Percentiles rank a stretch among this genome's conserved stretches.
These are phyloP conservation scores for Diplodus puntazzo DNA, from an alignment of 2,797 vertebrate genomes.

Conservation along the genomic window DNA sequence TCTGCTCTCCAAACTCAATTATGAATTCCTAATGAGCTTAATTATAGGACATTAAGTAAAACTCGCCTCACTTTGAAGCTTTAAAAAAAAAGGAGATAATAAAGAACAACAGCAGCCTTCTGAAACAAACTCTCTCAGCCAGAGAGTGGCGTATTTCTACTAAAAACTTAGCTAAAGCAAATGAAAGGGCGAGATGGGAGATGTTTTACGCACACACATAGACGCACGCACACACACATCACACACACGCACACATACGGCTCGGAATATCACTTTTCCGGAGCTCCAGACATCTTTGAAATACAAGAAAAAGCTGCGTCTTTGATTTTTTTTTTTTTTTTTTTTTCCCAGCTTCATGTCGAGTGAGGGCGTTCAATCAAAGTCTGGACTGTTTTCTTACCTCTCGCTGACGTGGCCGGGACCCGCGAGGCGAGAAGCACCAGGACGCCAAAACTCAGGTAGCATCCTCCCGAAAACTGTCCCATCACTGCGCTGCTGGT, in stretches of 20 bases:
- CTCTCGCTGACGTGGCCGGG: slow-evolving; percentile 72
- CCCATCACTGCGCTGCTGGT: slow-evolving; percentile 81
- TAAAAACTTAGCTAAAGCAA: slow-evolving; percentile 18
- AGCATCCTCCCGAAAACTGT: slow-evolving; percentile 79
- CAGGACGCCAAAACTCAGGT: slow-evolving; percentile 76
- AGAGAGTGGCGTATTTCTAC: neutral
- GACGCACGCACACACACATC: neutral
- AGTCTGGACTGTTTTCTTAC: slow-evolving; percentile 59
- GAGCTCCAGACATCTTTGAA: neutral
- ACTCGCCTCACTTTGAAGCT: neutral
- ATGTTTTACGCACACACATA: neutral
- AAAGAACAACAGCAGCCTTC: neutral
- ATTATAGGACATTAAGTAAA: neutral
- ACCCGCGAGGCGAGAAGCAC: slow-evolving; percentile 69
- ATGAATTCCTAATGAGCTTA: neutral
- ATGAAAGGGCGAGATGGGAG: neutral
- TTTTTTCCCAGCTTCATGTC: too few relatives aligned
- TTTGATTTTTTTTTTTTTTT: neutral
- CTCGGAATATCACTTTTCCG: neutral
- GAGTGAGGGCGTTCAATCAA: too few relatives aligned
- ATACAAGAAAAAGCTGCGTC: too few relatives aligned
- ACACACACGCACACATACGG: neutral
- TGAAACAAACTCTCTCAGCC: neutral
- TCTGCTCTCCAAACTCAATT: neutral
- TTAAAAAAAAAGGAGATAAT: neutral